Conservation (phyloP, 1,140 invertebrate genomes). For the roundworm (Caenorhabditis elegans) region DNA sequence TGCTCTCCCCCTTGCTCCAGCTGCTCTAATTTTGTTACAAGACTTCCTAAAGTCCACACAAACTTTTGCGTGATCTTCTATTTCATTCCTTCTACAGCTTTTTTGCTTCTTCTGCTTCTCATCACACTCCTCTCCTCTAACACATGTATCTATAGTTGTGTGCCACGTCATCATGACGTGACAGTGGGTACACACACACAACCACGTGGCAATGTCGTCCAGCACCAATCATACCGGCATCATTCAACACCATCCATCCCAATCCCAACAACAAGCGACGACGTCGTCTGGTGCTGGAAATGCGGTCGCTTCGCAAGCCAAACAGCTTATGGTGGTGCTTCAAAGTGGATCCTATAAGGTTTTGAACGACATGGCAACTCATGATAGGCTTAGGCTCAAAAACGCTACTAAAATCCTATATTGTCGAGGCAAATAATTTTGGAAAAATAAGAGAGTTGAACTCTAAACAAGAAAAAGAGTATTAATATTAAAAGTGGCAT, state of each 20-base stretch:
- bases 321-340: constrained; percentile 50
- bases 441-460: no score
- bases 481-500: no score
- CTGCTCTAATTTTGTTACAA: neutral
- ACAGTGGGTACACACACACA: neutral
- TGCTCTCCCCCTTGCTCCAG: neutral
- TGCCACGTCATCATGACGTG: neutral
- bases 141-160: neutral
- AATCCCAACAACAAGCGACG: neutral
- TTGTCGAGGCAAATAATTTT: no score
- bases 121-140: neutral
- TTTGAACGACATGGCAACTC: no score
- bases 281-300: neutral
- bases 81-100: neutral
- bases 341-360: constrained; percentile 60
- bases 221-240: neutral
- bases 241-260: neutral
- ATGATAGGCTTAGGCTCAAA: no score
- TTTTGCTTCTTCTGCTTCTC: neutral
- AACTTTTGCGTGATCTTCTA: neutral
- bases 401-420: no score
- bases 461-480: no score
- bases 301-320: constrained; percentile 36
- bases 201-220: neutral
- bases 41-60: neutral